Evolutionary conservation across 2,113 vertebrate species (phyloP), one percentile per base, ranked within the genome.

Genomic region (Aptenodytes forsteri): DNA sequence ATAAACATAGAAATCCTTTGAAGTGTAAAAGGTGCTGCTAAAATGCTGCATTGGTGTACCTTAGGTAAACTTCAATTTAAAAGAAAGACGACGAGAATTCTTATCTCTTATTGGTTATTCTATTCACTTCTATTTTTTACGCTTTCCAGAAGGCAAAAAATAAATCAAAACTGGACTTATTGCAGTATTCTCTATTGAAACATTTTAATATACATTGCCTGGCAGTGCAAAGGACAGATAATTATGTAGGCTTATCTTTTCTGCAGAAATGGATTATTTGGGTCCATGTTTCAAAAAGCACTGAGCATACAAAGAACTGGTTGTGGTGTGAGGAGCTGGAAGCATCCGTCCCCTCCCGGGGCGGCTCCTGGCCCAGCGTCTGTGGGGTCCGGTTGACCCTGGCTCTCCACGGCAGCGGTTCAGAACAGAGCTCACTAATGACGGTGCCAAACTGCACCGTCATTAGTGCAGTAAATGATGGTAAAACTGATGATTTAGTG

Each of bases 91-190:
- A 82, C 10, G 7, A 82, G 82, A 56, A 75, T 90, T 87, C 90
- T 90, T 92, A 78, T 92, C 96, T 82, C 73, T 42, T 34, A n/a
- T 49, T 82, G 23, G 59, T 49, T 90, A 61, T 89, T 89, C 47
- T 66, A 62, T 87, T 90, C 50, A 18, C 21, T 85, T 66, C 16
- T 69, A 2, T 7, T 13, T 78, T 73, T 70, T 38, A 25, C 0
- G 3, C 52, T 90, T 97, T 97, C 65, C 70, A 54, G 82, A 75
- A 78, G 46, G 82, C 30, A 78, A 66, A 95, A 89, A 75, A 55
- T 27, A 69, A 91, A 87, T 91, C 20, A 10, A 20, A 69, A 55
- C 62, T 26, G 81, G 58, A 29, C 59, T 93, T 55, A 25, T 0
- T 77, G 84, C 72, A n/a, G 58, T 50, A 32, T 69, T 47, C 32